Evolutionary conservation across 1,140 invertebrate species (phyloP).

Genomic region (Macrobrachium nipponense): DNA sequence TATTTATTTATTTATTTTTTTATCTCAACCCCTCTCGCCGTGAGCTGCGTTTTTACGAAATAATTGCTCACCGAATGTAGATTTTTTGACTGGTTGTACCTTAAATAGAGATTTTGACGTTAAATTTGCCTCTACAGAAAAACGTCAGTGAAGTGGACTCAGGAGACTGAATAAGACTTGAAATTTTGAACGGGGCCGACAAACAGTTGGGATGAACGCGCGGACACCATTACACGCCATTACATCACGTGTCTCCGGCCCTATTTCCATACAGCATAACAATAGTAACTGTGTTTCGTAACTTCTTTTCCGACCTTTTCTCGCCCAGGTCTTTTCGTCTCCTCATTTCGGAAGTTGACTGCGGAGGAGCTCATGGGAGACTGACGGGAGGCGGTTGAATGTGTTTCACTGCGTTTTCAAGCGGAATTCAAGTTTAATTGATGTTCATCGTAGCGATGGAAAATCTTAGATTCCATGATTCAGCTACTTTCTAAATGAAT

Average conservation of each 20-base stretch:
- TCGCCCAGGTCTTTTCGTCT: not conserved
- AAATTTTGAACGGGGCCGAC: conserved; percentile 45
- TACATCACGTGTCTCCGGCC: conserved; percentile 61
- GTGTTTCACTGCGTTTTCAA: no score
- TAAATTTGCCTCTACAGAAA: no score
- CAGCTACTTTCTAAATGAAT: no score
- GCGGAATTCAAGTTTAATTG: no score
- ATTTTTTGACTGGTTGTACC: no score
- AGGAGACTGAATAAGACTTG: not conserved
- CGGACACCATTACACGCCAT: conserved; percentile 60
- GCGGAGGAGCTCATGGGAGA: not conserved
- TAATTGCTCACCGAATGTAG: not conserved
- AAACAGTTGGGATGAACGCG: conserved; percentile 35
- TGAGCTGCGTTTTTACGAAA: not conserved
- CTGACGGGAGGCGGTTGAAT: not conserved
- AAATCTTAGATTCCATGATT: no score
- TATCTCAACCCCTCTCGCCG: no score
- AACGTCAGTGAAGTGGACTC: no score
- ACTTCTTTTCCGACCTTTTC: conserved; percentile 50
- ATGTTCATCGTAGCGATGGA: no score
- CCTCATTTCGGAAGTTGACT: not conserved
- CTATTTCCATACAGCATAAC: conserved; percentile 63
- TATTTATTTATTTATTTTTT: no score
- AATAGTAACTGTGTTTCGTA: conserved; percentile 58
- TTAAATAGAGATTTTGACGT: no score